Evolutionary conservation across 2,797 vertebrate genomes (phyloP).

Genomic region (Chaetophractus vellerosus): DNA sequence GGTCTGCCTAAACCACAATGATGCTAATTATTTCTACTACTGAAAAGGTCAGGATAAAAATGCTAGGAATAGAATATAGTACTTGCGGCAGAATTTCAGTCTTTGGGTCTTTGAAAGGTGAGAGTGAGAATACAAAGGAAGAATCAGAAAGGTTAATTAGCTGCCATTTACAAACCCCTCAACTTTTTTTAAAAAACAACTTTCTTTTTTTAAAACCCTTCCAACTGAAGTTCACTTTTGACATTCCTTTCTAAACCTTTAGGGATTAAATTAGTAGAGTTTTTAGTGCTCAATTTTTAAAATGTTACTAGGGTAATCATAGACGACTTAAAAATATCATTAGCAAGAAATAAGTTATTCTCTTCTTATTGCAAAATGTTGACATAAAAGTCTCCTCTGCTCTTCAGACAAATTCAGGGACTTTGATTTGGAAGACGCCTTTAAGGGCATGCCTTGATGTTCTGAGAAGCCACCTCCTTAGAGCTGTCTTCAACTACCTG

Average conservation of each 20-base stretch:
- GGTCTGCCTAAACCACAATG: neutral
- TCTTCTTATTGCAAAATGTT: constrained; percentile 12
- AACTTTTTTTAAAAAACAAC: neutral
- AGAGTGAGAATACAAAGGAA: neutral
- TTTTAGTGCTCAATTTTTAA: constrained; percentile 51
- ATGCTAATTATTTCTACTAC: constrained; percentile 1
- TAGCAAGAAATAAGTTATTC: constrained; percentile 65
- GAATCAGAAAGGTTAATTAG: constrained; percentile 55
- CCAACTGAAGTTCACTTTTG: constrained; percentile 74
- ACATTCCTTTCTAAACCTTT: constrained; percentile 68
- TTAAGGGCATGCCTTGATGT: constrained; percentile 81
- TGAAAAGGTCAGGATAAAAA: constrained; percentile 41
- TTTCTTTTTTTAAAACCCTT: neutral
- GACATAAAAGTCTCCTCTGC: constrained; percentile 53
- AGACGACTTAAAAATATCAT: constrained; percentile 55
- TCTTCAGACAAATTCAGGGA: constrained; percentile 74
- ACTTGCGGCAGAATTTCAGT: constrained; percentile 66
- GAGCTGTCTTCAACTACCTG: constrained; percentile 77
- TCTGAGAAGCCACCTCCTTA: constrained; percentile 78
- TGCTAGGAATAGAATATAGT: neutral
- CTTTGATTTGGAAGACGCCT: constrained; percentile 79
- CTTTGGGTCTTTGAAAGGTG: neutral
- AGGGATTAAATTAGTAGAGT: constrained; percentile 81
- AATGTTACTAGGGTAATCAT: constrained; percentile 62
- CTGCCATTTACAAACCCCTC: constrained; percentile 48